Conservation (phyloP, 2,888 invertebrate genomes). For the Apantesis nais region DNA sequence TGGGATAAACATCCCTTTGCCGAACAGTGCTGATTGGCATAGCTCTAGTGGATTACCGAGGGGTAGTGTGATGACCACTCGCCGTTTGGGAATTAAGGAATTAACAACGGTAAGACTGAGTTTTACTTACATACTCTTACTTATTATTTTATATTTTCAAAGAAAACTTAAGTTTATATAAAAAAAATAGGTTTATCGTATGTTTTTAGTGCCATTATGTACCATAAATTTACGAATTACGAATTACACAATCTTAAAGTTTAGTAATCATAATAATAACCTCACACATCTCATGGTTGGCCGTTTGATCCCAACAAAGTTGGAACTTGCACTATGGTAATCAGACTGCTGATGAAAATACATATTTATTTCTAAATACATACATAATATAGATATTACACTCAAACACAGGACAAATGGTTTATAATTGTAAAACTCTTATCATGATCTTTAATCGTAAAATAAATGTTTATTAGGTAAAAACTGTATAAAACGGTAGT, state of each 20-base stretch:
- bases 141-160: background rate
- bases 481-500: background rate
- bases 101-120: slow-evolving; percentile 58
- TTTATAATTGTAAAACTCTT: background rate
- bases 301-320: too few relatives aligned
- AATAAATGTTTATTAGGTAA: background rate
- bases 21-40: slow-evolving; percentile 79
- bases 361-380: too few relatives aligned
- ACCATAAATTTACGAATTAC: too few relatives aligned
- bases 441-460: background rate
- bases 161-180: background rate
- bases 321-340: too few relatives aligned
- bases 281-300: too few relatives aligned
- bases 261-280: too few relatives aligned
- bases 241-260: too few relatives aligned
- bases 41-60: slow-evolving; percentile 77
- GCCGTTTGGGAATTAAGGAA: slow-evolving; percentile 69
- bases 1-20: slow-evolving; percentile 52
- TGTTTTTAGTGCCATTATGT: background rate
- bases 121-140: slow-evolving; percentile 2
- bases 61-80: slow-evolving; percentile 75
- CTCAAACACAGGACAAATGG: too few relatives aligned
- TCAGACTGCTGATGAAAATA: too few relatives aligned
- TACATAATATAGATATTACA: too few relatives aligned
- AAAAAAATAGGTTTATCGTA: background rate